These are phyloP conservation scores for Anolis sagrei DNA, from an alignment of 2,113 vertebrate species.

Conservation along the genomic window DNA sequence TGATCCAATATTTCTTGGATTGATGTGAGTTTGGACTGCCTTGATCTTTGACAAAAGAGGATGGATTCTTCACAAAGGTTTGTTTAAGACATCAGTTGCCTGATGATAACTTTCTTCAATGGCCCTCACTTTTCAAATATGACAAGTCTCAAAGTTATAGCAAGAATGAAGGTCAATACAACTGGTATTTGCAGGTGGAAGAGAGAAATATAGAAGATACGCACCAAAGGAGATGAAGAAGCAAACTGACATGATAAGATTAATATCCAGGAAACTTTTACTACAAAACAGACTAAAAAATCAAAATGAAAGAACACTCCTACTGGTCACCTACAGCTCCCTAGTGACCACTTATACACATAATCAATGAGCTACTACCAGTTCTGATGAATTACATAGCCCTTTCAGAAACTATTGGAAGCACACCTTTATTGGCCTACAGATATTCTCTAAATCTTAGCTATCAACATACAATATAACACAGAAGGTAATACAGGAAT, in stretches of 20 bases:
- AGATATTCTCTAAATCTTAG: no score
- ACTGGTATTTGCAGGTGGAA: not conserved
- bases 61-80: not conserved
- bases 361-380: no score
- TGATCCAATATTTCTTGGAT: not conserved
- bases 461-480: no score
- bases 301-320: no score
- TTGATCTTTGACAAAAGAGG: not conserved
- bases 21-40: not conserved
- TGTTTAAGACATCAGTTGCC: not conserved
- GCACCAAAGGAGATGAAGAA: not conserved
- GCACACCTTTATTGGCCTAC: no score
- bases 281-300: no score
- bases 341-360: no score
- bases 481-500: no score
- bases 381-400: no score
- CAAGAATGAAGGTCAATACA: not conserved
- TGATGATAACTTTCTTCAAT: not conserved
- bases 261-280: no score
- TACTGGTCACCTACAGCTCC: no score
- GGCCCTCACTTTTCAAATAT: not conserved
- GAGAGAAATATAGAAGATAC: not conserved
- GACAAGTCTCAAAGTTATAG: not conserved
- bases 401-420: no score
- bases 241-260: not conserved